Evolutionary conservation across 2,113 vertebrate genomes (phyloP).

Genomic region (Ochotona princeps): DNA sequence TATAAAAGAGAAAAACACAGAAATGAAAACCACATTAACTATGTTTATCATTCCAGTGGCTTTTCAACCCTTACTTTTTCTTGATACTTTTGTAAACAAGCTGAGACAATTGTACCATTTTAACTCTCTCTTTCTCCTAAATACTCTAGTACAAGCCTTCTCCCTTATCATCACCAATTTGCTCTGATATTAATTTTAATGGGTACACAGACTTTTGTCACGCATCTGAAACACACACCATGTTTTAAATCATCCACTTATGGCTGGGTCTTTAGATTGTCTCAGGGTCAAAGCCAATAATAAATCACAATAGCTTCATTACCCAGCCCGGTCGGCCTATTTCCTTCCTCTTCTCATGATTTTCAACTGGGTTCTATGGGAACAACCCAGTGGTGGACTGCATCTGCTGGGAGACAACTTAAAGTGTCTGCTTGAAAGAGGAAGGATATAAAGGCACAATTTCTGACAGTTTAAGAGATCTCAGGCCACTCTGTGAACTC

Average conservation of each 20-base stretch:
- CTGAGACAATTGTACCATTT: slow-evolving; percentile 38
- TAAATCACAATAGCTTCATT: slow-evolving; percentile 47
- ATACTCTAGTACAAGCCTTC: slow-evolving; percentile 11
- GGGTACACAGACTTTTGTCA: background rate
- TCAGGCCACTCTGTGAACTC: background rate
- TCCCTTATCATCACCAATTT: background rate
- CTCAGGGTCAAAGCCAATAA: slow-evolving; percentile 3
- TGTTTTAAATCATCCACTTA: background rate
- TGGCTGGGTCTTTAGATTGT: background rate
- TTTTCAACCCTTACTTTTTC: background rate
- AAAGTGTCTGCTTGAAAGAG: background rate
- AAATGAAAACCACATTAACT: background rate
- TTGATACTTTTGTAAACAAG: background rate
- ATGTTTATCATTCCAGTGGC: slow-evolving; percentile 4
- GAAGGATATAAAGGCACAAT: background rate
- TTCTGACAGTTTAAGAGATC: slow-evolving; percentile 21
- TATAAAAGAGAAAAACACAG: slow-evolving; percentile 30
- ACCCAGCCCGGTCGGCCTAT: background rate
- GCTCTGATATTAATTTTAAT: slow-evolving; percentile 11
- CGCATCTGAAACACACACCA: background rate
- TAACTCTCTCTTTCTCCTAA: background rate
- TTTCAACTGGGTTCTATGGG: slow-evolving; percentile 30
- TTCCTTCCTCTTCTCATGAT: slow-evolving; percentile 34
- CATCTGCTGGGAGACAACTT: background rate
- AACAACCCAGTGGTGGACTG: background rate